Percentiles rank a stretch among this genome's conserved stretches.
Conservation (phyloP, 2,797 vertebrate species). For the Enteromius viviparus region DNA sequence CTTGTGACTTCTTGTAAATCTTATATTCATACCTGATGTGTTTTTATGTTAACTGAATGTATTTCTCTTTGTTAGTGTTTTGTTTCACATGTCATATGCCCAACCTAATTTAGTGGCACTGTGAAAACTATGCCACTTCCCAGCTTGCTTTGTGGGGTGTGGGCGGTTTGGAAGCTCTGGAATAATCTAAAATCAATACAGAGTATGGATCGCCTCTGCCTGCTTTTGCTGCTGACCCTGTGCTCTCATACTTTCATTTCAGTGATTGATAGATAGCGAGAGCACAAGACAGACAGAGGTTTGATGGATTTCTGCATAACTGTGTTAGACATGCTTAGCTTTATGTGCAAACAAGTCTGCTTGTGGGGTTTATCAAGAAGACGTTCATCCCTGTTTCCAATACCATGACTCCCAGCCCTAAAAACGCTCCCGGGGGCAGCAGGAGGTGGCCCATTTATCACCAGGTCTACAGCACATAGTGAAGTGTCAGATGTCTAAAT, state of each 20-base stretch:
- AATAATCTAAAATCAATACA: conserved; percentile 76
- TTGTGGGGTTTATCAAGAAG: conserved; percentile 12
- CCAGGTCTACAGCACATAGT: not conserved
- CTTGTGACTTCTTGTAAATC: not conserved
- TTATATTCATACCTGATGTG: not conserved
- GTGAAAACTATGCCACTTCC: conserved; percentile 50
- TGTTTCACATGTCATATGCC: conserved; percentile 17
- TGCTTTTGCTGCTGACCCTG: conserved; percentile 35
- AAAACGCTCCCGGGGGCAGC: not conserved
- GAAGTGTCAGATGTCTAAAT: not conserved
- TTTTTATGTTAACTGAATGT: conserved; percentile 7
- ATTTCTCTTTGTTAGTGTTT: conserved; percentile 13
- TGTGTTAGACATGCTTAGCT: not conserved
- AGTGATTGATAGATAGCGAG: conserved; percentile 60
- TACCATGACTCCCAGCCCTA: not conserved
- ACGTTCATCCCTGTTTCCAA: not conserved
- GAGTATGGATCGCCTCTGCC: conserved; percentile 68
- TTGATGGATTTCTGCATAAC: conserved; percentile 13
- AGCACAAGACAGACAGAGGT: not conserved
- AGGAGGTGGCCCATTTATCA: conserved; percentile 20
- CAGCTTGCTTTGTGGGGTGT: conserved; percentile 57
- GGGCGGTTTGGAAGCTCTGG: conserved; percentile 41
- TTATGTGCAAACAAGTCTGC: not conserved
- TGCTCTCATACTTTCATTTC: conserved; percentile 39
- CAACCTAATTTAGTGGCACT: conserved; percentile 11